Evolutionary conservation across 2,888 invertebrate species (phyloP).

Genomic region (Ophioninae sp.): DNA sequence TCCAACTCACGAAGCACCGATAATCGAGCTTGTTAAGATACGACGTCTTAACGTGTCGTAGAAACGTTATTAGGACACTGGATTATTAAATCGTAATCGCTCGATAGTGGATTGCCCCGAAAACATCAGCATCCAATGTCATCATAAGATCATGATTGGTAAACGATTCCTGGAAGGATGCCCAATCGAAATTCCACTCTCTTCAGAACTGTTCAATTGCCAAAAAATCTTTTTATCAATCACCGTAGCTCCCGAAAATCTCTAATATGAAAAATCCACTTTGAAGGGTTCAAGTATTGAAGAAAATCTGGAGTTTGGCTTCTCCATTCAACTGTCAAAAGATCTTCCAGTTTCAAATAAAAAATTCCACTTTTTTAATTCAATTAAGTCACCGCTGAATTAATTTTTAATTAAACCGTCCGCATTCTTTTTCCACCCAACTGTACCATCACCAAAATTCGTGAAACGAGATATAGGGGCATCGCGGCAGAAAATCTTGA

Average conservation of each 20-base stretch:
- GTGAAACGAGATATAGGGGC: background rate
- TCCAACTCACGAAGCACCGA: conserved; percentile 36
- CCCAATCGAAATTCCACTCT: too few species aligned
- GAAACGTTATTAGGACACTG: background rate
- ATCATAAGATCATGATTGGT: background rate
- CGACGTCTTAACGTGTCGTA: background rate
- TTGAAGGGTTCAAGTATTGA: too few species aligned
- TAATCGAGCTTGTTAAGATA: conserved; percentile 33
- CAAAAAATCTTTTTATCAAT: too few species aligned
- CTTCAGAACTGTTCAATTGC: too few species aligned
- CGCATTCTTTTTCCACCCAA: background rate
- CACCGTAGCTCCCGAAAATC: too few species aligned
- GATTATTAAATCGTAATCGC: background rate
- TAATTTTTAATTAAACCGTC: too few species aligned
- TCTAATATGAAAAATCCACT: too few species aligned
- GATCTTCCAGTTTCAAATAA: too few species aligned
- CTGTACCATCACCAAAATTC: background rate
- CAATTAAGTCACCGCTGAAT: too few species aligned
- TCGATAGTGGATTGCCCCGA: background rate
- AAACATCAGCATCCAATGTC: background rate
- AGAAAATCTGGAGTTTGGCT: too few species aligned
- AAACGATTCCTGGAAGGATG: too few species aligned
- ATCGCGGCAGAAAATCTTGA: background rate
- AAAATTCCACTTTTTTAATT: background rate
- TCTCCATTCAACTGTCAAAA: too few species aligned